Evolutionary conservation across 2,113 vertebrate genomes (phyloP).

Genomic region (Serinus canaria): DNA sequence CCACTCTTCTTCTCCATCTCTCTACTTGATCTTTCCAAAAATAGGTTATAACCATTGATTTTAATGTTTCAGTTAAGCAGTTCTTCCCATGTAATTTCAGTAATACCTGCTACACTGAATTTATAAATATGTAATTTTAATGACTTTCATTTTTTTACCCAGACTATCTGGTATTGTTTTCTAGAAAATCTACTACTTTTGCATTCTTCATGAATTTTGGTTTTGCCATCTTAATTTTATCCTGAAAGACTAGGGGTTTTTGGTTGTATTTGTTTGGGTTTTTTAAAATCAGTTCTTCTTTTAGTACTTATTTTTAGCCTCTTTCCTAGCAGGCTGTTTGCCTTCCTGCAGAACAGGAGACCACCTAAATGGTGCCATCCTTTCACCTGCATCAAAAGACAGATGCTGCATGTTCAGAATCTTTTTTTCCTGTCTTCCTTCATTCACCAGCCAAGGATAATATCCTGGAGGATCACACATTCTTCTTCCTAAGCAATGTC

Average conservation of each 20-base stretch:
- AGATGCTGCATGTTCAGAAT: not conserved
- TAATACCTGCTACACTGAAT: not conserved
- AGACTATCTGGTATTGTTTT: not conserved
- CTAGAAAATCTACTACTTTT: not conserved
- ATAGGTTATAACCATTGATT: constrained; percentile 16
- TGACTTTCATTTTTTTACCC: not conserved
- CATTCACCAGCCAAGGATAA: not conserved
- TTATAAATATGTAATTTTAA: not conserved
- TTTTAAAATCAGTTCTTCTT: not conserved
- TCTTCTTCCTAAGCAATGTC: not conserved
- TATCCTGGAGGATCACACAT: not conserved
- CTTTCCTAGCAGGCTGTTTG: not conserved
- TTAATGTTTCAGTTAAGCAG: not conserved
- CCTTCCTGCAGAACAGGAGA: not conserved
- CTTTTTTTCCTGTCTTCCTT: not conserved
- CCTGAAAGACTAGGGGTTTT: not conserved
- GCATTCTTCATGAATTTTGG: not conserved
- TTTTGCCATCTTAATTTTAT: not conserved
- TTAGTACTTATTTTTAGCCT: not conserved
- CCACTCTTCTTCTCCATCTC: not conserved
- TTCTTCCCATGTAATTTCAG: not conserved
- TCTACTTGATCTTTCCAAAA: constrained; percentile 16
- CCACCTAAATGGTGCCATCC: not conserved
- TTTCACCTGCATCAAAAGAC: not conserved
- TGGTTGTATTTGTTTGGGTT: not conserved